Evolutionary conservation across 2,888 invertebrate species (phyloP), one percentile per base, ranked within the genome.

Genomic region (Acleris sparsana): DNA sequence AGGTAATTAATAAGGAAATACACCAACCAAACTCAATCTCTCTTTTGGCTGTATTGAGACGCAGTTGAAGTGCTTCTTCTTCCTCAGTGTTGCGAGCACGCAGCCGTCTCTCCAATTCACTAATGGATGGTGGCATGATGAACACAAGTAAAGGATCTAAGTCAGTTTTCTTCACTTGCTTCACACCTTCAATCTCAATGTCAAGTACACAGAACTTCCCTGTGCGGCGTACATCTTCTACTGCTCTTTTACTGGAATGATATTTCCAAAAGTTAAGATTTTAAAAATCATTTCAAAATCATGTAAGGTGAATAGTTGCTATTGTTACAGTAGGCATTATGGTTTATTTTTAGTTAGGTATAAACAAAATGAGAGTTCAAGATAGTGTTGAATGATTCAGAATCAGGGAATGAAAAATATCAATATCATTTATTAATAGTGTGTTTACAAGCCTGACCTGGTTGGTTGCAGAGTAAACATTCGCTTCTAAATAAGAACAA

Each of bases 101-200:
- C 62, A 97, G 88, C 46, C 97, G 93, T 62, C 93, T 92, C 82
- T 96, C 97, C 70, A 99, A 90, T 75, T 95, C 96, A 46, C 94
- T 93, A 70, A 98, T 84, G 6, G 96, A 96, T 5, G 99, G 99
- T n/a, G 99, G 99, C 89, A 97, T 96, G 44, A 99, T 94, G 84
- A 99, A 99, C 22, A 99, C 95, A 71, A 96, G 95, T 75, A 97
- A 90, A 0, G 99, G 97, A 83, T 97, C 94, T 11, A 99, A 89
- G 78, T 96, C 95, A 22, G 96, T 96, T 64, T 94, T 93, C 80
- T 97, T 97, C 13, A 99, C 95, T 79, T 92, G 92, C 75, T 97
- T 97, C 0, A 99, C 99, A 20, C 99, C 99, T 90, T 99, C 97
- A 62, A 97, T 95, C 77, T 99, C 99, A 73, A 99, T 97, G 83